A percentile compares a stretch with the other conserved stretches of the same genome.
These are phyloP conservation scores for Passer montanus DNA, from an alignment of 2,113 vertebrate species.

Conservation along the genomic window DNA sequence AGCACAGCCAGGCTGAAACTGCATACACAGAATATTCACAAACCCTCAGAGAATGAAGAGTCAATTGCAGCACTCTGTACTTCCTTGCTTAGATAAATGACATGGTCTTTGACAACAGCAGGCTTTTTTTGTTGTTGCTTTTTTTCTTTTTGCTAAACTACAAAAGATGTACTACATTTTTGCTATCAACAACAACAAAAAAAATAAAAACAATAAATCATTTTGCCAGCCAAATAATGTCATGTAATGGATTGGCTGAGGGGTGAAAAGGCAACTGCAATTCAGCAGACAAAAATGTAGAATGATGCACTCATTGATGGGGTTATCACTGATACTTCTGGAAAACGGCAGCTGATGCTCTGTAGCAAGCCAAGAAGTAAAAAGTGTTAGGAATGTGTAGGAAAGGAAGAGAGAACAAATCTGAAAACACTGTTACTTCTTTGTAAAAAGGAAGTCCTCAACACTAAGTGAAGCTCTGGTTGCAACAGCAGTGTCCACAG, in stretches of 20 bases:
- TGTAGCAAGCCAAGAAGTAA: neutral
- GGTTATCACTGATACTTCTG: neutral
- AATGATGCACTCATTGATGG: neutral
- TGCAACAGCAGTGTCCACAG: neutral
- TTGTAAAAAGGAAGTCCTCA: neutral
- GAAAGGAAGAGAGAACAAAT: neutral
- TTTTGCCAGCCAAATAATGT: neutral
- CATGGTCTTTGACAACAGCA: neutral
- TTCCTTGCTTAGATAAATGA: neutral
- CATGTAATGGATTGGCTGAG: neutral
- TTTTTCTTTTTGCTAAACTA: neutral
- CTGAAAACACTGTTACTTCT: neutral
- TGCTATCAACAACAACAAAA: neutral
- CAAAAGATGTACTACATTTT: neutral
- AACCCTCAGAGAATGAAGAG: neutral
- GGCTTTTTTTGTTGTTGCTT: neutral
- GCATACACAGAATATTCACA: neutral
- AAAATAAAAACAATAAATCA: neutral
- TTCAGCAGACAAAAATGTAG: neutral
- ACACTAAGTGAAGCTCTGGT: neutral
- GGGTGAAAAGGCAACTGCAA: neutral
- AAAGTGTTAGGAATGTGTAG: neutral
- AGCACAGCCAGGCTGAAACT: neutral
- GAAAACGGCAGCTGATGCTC: neutral
- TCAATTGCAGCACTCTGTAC: neutral